Percentiles rank a stretch among this genome's conserved stretches.
Conservation (phyloP, 1,140 invertebrate genomes). For the Atta colombica region DNA sequence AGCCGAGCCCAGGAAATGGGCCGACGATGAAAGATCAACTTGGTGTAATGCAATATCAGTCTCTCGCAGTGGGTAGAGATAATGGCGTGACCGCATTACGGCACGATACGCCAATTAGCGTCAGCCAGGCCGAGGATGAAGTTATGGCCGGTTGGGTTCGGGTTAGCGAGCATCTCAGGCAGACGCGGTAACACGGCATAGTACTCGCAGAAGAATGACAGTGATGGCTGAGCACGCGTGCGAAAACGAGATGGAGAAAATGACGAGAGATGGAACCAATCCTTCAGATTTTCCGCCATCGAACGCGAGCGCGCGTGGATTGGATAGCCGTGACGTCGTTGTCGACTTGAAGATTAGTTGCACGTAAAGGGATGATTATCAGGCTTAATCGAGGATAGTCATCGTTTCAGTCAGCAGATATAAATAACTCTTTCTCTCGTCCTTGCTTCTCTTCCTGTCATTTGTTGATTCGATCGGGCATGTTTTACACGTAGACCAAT, state of each 20-base stretch:
- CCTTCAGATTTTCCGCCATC: slow-evolving; percentile 49
- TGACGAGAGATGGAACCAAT: slow-evolving; percentile 37
- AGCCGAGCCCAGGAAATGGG: slow-evolving; percentile 68
- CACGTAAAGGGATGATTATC: slow-evolving; percentile 54
- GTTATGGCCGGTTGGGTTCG: slow-evolving; percentile 67
- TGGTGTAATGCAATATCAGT: slow-evolving; percentile 76
- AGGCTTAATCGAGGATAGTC: slow-evolving; percentile 50
- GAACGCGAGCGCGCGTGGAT: slow-evolving; percentile 4
- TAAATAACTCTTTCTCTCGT: slow-evolving; percentile 56
- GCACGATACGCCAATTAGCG: slow-evolving; percentile 82
- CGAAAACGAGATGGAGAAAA: slow-evolving; percentile 26
- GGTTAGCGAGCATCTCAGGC: slow-evolving; percentile 43
- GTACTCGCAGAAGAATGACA: slow-evolving; percentile 47
- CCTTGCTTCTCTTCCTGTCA: neutral
- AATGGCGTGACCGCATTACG: slow-evolving; percentile 79
- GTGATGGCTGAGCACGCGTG: neutral
- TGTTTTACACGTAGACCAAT: slow-evolving; percentile 21
- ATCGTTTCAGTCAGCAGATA: slow-evolving; percentile 57
- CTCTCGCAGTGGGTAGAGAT: slow-evolving; percentile 74
- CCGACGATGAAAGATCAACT: slow-evolving; percentile 79
- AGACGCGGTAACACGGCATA: slow-evolving; percentile 3
- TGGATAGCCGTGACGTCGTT: slow-evolving; percentile 38
- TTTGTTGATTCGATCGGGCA: slow-evolving; percentile 46
- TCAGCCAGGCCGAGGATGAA: slow-evolving; percentile 73
- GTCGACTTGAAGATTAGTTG: slow-evolving; percentile 58